Base-by-base conservation (phyloP, 2,113 vertebrate genomes). In the Colinus virginianus region DNA sequence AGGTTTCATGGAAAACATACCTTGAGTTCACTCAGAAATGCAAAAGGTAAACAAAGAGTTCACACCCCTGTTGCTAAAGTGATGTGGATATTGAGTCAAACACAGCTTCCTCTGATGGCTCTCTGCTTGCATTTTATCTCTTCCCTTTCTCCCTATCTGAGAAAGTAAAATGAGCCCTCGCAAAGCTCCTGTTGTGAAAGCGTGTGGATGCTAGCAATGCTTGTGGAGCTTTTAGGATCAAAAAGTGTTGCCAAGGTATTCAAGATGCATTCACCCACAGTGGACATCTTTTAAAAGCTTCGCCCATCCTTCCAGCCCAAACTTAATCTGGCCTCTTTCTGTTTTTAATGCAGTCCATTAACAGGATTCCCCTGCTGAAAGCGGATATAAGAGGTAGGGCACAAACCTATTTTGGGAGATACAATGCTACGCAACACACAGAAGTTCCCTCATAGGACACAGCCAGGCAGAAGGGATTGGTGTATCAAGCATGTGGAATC, bases 301-400 rank as follows among this genome's bases (percentile, higher is more conserved):
- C 84, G 42, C 53, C 75, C 34, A 13, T 68, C 59, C 46, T 80
- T 68, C 66, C 93, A 88, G 71, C 46, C 48, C 84, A 78, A 90
- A 93, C 48, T 81, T 78, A 3, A 1, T 43, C 32, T 74, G 84
- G 67, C 55, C 68, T 87, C 88, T 88, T 78, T 74, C 61, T 36
- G 38, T 38, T 94, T 93, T 93, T 89, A 90, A 67, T 53, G 30
- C 67, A 53, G 48, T 78, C 93, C 91, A 87, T 95, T 91, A 92
- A 15, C 81, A 90, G 90, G 91, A 94, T 92, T 94, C 87, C 93
- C 94, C 1, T 0, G 66, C 84, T 90, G 80, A 61, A 61, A 87
- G 62, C 0, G 0, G 55, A 66, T 0, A 30, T 40, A 45, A 84
- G 81, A 94, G 91, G 90, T 14, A 80, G 78, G 63, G 55, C 55